Evolutionary conservation across 1,140 invertebrate genomes (phyloP), one percentile per base, ranked within the genome.

Genomic region (Megalonaias nervosa): DNA sequence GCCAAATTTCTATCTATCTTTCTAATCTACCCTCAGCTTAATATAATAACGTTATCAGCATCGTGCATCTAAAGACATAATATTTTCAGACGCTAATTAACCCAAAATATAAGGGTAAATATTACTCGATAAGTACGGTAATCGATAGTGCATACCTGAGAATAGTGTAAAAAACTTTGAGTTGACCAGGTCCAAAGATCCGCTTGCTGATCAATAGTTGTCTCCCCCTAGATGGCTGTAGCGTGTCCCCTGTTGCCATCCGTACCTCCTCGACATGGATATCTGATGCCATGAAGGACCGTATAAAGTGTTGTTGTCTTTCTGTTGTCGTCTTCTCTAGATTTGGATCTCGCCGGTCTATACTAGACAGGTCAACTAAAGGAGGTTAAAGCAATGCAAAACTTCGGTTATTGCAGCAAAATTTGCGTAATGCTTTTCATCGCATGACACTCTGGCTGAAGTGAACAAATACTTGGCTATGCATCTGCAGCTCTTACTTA

Each of bases 301-400:
- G 62, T 13, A 77, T 72, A 48, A 86, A 71, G 23, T 75, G 77
- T 4, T 77, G 26, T n/a, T 80, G 70, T 26, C 77, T 71, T 66
- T 71, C 56, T 17, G 61, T 21, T 17, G 79, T 80, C 6, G 23
- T 58, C 11, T 56, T 19, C 38, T 83, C 81, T 21, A 23, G 31
- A 38, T 76, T 56, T 26, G 59, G 62, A 68, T 76, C 79, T 61
- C 80, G 62, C 55, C 81, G 71, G 75, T 86, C 83, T 9, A 86
- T 76, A 81, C 85, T 86, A 31, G 77, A 70, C 11, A 86, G 75
- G 76, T 86, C 85, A 67, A 86, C 85, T 86, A 58, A 78, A 75
- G 64, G 48, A 55, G 55, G 58, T 16, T 17, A 17, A 67, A 26
- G 5, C 19, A 19, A 38, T 5, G 48, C 16, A 19, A 19, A 56